Base-by-base conservation (phyloP, 2,888 invertebrate genomes). In the Stramonita haemastoma region DNA sequence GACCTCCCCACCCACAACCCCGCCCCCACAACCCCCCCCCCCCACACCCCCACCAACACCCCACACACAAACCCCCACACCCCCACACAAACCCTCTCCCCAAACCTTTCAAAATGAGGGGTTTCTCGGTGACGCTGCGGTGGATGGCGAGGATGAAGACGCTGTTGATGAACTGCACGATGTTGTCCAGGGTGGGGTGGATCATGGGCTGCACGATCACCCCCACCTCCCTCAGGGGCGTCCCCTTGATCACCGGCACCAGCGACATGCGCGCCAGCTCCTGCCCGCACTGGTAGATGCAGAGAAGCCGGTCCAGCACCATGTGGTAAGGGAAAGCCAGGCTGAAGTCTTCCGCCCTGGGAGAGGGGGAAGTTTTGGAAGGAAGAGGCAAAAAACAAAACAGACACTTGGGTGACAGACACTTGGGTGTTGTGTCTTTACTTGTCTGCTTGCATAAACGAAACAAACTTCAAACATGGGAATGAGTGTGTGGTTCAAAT, bases 271-370 rank as follows among this genome's bases (percentile, higher is more conserved):
- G 32, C 26, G 0, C 17, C 29, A 87, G 73, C 73, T 46, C 32
- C 5, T 73, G 34, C 0, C 87, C 87, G 46, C 73, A 87, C 87
- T 87, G 73, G 4, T 19, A 11, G 26, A 87, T 8, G 13, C 73
- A 56, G 46, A 95, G 90, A 32, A 92, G 60, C 17, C 91, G 89
- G 88, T 95, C 94, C 89, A 95, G 94, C 17, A 95, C 93, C 46
- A 95, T 91, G 91, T 95, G 95, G 88, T 94, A 95, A 0, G 95
- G 95, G 87, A 95, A 94, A 15, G 94, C 94, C 6, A 92, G 90
- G 91, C 95, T 94, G 90, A 95, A 95, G 77, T 93, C 92, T 29
- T 93, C 91, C 13, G 93, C 92, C 87, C 91, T 93, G 86, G 11
- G 1, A 2, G 29, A n/a, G n/a, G 46, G 66, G 6, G 66, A 66